A percentile compares a stretch with the other conserved stretches of the same genome.
These are phyloP conservation scores for Caenorhabditis angaria DNA, from an alignment of 2,888 invertebrate species.

Conservation along the genomic window DNA sequence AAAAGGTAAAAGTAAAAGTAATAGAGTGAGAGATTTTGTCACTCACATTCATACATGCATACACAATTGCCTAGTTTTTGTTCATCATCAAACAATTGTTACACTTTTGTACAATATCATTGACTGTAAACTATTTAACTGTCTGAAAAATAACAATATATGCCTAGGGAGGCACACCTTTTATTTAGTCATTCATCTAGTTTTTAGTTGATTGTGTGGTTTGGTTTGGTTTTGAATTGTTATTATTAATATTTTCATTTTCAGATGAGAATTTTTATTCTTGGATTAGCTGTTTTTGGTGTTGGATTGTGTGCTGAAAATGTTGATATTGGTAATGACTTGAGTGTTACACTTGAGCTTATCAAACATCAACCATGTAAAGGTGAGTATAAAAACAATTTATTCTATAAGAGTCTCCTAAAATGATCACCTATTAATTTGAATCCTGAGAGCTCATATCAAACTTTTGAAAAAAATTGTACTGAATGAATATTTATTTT, in stretches of 20 bases:
- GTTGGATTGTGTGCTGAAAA: slow-evolving; percentile 18
- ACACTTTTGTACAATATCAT: slow-evolving; percentile 43
- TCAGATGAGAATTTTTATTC: background rate
- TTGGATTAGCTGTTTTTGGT: background rate
- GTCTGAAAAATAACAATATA: background rate
- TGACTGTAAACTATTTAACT: background rate
- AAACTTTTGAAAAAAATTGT: too few species aligned
- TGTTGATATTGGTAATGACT: slow-evolving; percentile 62
- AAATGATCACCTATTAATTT: too few species aligned
- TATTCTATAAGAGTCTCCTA: too few species aligned
- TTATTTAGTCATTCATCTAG: background rate
- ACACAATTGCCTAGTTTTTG: slow-evolving; percentile 13
- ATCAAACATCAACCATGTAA: slow-evolving; percentile 71
- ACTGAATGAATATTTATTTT: too few species aligned
- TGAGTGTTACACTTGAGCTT: slow-evolving; percentile 65
- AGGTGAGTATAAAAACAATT: slow-evolving; percentile 38
- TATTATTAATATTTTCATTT: background rate
- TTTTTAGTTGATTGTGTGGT: background rate
- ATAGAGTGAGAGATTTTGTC: slow-evolving; percentile 6
- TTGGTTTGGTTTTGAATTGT: too few species aligned
- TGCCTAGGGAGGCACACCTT: background rate
- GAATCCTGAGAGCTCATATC: too few species aligned
- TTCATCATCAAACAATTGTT: slow-evolving; percentile 30
- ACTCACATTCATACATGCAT: background rate
- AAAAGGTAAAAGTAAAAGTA: slow-evolving; percentile 18